Conservation (phyloP, 2,797 vertebrate species). For the Alosa sapidissima region DNA sequence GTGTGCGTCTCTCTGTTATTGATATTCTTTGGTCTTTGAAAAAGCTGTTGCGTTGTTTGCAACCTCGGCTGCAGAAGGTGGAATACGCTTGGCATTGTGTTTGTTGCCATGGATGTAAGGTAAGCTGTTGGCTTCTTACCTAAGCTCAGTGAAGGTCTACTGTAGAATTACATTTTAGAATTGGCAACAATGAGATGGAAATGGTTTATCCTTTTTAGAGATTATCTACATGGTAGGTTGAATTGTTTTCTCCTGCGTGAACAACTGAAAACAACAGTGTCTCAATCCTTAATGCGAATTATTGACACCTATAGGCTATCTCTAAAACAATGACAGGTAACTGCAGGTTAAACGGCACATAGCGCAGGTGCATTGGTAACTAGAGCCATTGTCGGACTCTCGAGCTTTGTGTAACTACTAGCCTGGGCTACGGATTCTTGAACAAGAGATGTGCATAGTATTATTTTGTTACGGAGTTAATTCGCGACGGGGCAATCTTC, state of each 20-base stretch:
- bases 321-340: conserved; percentile 6
- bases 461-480: not conserved
- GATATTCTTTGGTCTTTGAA: not conserved
- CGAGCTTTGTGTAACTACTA: not conserved
- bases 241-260: not conserved
- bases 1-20: conserved; percentile 11
- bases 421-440: not conserved
- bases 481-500: not conserved
- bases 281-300: not conserved
- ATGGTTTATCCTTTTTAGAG: not conserved
- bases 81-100: not conserved
- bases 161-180: not conserved
- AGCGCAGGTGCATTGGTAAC: not conserved
- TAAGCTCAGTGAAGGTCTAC: not conserved
- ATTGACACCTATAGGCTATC: not conserved
- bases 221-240: not conserved
- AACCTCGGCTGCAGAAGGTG: not conserved
- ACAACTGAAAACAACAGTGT: not conserved
- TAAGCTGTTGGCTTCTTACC: not conserved
- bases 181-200: not conserved
- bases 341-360: conserved; percentile 10
- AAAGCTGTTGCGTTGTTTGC: not conserved
- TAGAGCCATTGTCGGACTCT: not conserved
- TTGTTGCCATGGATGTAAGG: not conserved
- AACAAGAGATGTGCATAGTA: not conserved